phyloP scores from a whole-genome alignment of 2,888 invertebrate genomes.

The Clepsis dumicolana region DNA sequence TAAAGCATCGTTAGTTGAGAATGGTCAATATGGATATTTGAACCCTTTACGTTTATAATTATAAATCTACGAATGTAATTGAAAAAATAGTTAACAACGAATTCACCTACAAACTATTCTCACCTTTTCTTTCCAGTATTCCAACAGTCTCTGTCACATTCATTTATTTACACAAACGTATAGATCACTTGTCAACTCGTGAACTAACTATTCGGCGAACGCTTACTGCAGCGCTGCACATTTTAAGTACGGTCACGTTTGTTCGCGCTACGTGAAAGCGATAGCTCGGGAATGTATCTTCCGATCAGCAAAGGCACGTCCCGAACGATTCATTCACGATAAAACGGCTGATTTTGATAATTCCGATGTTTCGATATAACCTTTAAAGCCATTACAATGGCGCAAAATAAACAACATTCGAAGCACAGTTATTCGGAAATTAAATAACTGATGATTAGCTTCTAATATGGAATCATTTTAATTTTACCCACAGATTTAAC shows the following conservation, averaged over 20 bases:
- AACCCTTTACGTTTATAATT: no score
- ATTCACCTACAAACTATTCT: neutral
- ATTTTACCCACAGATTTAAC: no score
- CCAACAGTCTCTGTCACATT: neutral
- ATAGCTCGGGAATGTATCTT: slow-evolving; percentile 1
- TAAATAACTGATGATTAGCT: no score
- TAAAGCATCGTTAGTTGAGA: no score
- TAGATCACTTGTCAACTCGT: slow-evolving; percentile 13
- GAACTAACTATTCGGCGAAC: slow-evolving; percentile 45
- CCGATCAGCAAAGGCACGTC: slow-evolving; percentile 23
- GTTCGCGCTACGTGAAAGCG: slow-evolving; percentile 49
- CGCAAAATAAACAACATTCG: neutral
- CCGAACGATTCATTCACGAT: slow-evolving; percentile 23
- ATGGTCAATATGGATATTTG: no score
- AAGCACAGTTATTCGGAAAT: neutral
- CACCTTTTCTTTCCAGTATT: slow-evolving; percentile 13
- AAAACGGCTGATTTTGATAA: slow-evolving; percentile 26
- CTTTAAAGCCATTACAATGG: neutral
- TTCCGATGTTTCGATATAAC: neutral
- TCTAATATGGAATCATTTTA: no score
- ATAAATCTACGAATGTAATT: neutral
- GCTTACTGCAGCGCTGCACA: slow-evolving; percentile 43
- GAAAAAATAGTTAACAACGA: neutral
- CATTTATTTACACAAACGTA: neutral
- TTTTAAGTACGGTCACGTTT: slow-evolving; percentile 51